Evolutionary conservation across 1,140 invertebrate species (phyloP).

Genomic region (Ladona fulva): DNA sequence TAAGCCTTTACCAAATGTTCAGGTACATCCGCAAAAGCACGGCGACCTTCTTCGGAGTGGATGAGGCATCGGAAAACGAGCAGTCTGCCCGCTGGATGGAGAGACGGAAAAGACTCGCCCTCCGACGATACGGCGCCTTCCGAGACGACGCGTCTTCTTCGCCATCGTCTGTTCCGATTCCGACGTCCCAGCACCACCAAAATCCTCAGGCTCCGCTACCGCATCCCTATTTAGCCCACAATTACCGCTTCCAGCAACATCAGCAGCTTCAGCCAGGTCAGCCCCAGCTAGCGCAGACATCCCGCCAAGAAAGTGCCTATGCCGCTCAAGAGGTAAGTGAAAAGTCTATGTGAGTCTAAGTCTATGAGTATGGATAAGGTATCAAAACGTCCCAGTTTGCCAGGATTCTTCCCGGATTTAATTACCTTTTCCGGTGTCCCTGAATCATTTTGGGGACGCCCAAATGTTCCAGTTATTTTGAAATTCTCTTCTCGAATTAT

Average conservation of each 20-base stretch:
- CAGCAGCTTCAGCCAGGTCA: neutral
- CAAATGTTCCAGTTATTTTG: too few relatives aligned
- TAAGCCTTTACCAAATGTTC: too few relatives aligned
- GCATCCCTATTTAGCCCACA: neutral
- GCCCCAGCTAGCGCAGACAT: neutral
- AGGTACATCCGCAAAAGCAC: slow-evolving; percentile 64
- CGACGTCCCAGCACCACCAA: slow-evolving; percentile 18
- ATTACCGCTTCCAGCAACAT: neutral
- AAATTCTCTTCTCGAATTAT: too few relatives aligned
- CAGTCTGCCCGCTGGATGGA: slow-evolving; percentile 64
- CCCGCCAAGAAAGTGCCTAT: slow-evolving; percentile 18
- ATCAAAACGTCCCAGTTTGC: too few relatives aligned
- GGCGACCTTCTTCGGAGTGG: slow-evolving; percentile 68
- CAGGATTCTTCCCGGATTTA: too few relatives aligned
- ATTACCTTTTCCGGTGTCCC: too few relatives aligned
- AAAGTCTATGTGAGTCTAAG: too few relatives aligned
- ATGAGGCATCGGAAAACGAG: slow-evolving; percentile 57
- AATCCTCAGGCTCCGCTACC: neutral
- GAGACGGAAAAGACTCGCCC: slow-evolving; percentile 60
- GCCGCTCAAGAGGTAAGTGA: slow-evolving; percentile 15
- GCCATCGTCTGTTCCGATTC: neutral
- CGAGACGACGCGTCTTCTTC: slow-evolving; percentile 25
- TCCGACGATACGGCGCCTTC: slow-evolving; percentile 55
- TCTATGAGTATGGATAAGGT: too few relatives aligned
- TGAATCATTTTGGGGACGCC: too few relatives aligned